Percentiles rank a stretch among this genome's conserved stretches.
phyloP scores from a whole-genome alignment of 2,888 invertebrate genomes.

The Tinea semifulvella region DNA sequence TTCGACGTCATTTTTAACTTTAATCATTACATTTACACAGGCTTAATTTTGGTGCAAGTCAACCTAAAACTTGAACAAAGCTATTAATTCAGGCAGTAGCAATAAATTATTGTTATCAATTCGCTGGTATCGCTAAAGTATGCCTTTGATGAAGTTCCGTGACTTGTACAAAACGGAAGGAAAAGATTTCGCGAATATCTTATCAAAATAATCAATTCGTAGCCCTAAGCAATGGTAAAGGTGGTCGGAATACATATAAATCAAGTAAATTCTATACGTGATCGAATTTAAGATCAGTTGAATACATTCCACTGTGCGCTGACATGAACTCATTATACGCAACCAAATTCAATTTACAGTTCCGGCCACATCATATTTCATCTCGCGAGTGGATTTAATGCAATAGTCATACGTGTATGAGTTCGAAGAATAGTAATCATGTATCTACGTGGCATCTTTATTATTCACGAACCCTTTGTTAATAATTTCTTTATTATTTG shows the following conservation, averaged over 20 bases:
- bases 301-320: slow-evolving; percentile 39
- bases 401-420: slow-evolving; percentile 4
- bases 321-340: slow-evolving; percentile 59
- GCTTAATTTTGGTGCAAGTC: no score
- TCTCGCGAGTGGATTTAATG: slow-evolving; percentile 23
- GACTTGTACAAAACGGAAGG: not conserved
- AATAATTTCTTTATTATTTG: no score
- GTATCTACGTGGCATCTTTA: not conserved
- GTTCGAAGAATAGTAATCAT: slow-evolving; percentile 4
- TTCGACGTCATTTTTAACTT: no score
- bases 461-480: not conserved
- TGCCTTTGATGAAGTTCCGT: not conserved
- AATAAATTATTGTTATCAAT: not conserved
- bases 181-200: slow-evolving; percentile 6
- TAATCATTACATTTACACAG: no score
- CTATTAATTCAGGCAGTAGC: no score
- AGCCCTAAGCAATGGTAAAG: slow-evolving; percentile 41
- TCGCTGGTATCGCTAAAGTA: no score
- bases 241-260: slow-evolving; percentile 59
- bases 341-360: slow-evolving; percentile 60
- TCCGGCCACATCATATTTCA: slow-evolving; percentile 52
- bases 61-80: no score
- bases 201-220: slow-evolving; percentile 47
- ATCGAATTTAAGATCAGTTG: slow-evolving; percentile 58
- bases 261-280: slow-evolving; percentile 55